Evolutionary conservation across 2,797 vertebrate genomes (phyloP).

Genomic region (Ambastaia sidthimunki): DNA sequence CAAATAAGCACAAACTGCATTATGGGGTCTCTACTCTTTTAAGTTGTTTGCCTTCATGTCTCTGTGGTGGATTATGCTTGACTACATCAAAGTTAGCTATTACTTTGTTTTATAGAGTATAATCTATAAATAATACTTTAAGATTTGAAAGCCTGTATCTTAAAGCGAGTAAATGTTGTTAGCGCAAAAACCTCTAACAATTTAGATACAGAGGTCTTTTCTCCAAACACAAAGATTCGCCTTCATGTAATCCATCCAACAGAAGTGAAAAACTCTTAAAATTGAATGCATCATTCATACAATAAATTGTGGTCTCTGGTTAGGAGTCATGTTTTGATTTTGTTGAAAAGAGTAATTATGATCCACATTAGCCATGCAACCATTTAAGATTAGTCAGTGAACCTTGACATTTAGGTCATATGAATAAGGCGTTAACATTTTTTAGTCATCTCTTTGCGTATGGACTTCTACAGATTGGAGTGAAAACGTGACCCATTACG

Average conservation of each 20-base stretch:
- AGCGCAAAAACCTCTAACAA: not conserved
- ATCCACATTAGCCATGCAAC: conserved; percentile 53
- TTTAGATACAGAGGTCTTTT: not conserved
- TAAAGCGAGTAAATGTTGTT: conserved; percentile 13
- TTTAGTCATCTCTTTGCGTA: conserved; percentile 68
- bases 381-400: conserved; percentile 48
- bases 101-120: conserved; percentile 13
- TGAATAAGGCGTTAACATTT: conserved; percentile 80
- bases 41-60: conserved; percentile 26
- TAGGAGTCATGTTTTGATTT: conserved; percentile 44
- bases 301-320: conserved; percentile 55
- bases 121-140: conserved; percentile 4
- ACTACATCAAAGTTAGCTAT: conserved; percentile 5
- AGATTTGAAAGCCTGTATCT: not conserved
- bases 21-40: conserved; percentile 9
- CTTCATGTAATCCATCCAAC: conserved; percentile 26
- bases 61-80: not conserved
- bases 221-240: conserved; percentile 20
- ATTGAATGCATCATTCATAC: conserved; percentile 51
- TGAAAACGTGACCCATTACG: conserved; percentile 77
- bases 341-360: conserved; percentile 49
- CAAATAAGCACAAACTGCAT: conserved; percentile 36
- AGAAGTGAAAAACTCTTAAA: conserved; percentile 29
- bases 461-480: conserved; percentile 74
- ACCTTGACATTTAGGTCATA: conserved; percentile 61